Evolutionary conservation across 1,140 invertebrate species (phyloP), one percentile per base, ranked within the genome.

Genomic region (Drosophila murphyi): DNA sequence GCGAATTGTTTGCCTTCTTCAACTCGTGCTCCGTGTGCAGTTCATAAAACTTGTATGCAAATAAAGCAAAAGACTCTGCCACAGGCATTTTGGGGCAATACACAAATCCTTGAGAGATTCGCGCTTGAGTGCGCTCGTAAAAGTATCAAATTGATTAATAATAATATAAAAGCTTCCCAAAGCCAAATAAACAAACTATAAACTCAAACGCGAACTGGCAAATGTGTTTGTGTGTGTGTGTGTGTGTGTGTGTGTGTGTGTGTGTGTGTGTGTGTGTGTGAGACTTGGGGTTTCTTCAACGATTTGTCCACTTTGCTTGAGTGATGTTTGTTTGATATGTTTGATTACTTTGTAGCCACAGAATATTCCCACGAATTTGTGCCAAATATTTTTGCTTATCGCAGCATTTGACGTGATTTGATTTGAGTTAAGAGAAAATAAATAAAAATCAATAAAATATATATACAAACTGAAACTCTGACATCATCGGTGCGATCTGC

Each of bases 61-160:
- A 87, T 86, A 86, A 85, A 85, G 69, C 69, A 75, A 74, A 82
- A 63, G 55, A 41, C 62, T 54, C 78, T 62, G 73, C 78, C 47
- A 71, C 20, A 60, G 72, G 67, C 78, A 72, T 62, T 76, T 76
- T 32, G 61, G 51, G 67, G 28, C 67, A 20, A 20, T 20, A 68
- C 35, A 70, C 80, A 87, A 87, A 86, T 86, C 82, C 82, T 86
- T 86, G 82, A 82, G 82, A 88, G 83, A 71, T 87, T 87, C 82
- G 83, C 83, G 83, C 83, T 83, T 87, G 83, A 87, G 83, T 89
- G 83, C 85, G 80, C 83, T 88, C 85, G 85, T 82, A 91, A 91
- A 91, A 91, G 88, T 91, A 91, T 91, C 88, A 91, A 91, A 91
- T 91, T 91, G 88, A 91, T 91, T 91, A 91, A 91, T 91, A 91